Evolutionary conservation across 1,140 invertebrate species (phyloP).

Genomic region (Drosophila pandora): DNA sequence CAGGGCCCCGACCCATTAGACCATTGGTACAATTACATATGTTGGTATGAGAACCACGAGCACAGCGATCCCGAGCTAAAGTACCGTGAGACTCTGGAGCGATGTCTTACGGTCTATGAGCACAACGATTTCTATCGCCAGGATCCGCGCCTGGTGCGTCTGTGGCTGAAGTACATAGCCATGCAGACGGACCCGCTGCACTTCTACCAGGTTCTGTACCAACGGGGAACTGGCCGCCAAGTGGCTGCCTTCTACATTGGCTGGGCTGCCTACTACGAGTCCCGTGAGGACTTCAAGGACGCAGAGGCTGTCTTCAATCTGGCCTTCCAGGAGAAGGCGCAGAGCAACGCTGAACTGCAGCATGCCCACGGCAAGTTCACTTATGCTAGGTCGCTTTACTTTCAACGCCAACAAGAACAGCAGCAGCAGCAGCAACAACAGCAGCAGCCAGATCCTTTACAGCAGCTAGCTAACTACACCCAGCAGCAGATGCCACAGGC

Average conservation of each 20-base stretch:
- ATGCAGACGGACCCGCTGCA: constrained; percentile 90
- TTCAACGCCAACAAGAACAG: constrained; percentile 73
- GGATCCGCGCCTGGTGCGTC: constrained; percentile 91
- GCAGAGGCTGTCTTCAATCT: constrained; percentile 90
- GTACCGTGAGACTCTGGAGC: constrained; percentile 89
- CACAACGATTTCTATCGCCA: constrained; percentile 92
- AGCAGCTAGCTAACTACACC: constrained; percentile 59
- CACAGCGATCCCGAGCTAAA: constrained; percentile 93
- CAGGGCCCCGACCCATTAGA: constrained; percentile 93
- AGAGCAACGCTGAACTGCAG: constrained; percentile 89
- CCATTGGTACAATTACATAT: constrained; percentile 94
- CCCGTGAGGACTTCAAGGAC: constrained; percentile 89
- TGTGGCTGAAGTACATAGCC: constrained; percentile 96
- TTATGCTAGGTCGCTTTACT: constrained; percentile 85
- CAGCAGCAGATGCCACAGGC: constrained; percentile 56
- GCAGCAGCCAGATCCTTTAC: constrained; percentile 55
- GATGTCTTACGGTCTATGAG: constrained; percentile 92
- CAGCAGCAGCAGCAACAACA: constrained; percentile 54
- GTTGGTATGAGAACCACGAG: constrained; percentile 95
- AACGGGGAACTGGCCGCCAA: constrained; percentile 89
- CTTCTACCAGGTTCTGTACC: constrained; percentile 90
- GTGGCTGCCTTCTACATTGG: constrained; percentile 90
- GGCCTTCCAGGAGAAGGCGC: constrained; percentile 87
- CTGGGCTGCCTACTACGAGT: constrained; percentile 92
- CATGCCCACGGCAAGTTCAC: constrained; percentile 89